Evolutionary conservation across 2,113 vertebrate genomes (phyloP).

Genomic region (Campylomormyrus numenius): DNA sequence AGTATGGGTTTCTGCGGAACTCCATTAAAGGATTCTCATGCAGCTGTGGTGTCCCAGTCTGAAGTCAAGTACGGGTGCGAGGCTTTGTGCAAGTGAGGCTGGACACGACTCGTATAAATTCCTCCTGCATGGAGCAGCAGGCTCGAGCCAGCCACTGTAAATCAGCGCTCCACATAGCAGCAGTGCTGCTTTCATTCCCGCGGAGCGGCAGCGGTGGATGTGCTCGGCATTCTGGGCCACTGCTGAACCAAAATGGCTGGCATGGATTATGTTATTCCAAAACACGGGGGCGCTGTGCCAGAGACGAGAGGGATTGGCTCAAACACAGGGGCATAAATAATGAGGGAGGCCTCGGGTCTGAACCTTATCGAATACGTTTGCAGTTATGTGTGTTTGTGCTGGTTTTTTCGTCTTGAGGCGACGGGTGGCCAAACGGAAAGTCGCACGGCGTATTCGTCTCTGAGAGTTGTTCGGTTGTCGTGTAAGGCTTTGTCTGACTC

Average conservation of each 20-base stretch:
- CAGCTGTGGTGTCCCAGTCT: not conserved
- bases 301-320: not conserved
- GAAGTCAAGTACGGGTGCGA: not conserved
- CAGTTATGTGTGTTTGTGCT: not conserved
- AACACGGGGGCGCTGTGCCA: not conserved
- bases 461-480: not conserved
- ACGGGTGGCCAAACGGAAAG: not conserved
- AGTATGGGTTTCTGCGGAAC: not conserved
- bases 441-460: not conserved
- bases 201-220: not conserved
- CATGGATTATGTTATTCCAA: not conserved
- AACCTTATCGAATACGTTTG: not conserved
- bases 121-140: not conserved
- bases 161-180: not conserved
- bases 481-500: not conserved
- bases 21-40: not conserved
- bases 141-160: not conserved
- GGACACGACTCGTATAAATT: not conserved
- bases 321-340: not conserved
- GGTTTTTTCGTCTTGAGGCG: not conserved
- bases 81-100: constrained; percentile 10
- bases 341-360: not conserved
- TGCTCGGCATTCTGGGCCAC: not conserved
- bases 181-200: not conserved
- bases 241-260: not conserved